Evolutionary conservation across 1,140 invertebrate genomes (phyloP).

Genomic region (Lepidurus packardi): DNA sequence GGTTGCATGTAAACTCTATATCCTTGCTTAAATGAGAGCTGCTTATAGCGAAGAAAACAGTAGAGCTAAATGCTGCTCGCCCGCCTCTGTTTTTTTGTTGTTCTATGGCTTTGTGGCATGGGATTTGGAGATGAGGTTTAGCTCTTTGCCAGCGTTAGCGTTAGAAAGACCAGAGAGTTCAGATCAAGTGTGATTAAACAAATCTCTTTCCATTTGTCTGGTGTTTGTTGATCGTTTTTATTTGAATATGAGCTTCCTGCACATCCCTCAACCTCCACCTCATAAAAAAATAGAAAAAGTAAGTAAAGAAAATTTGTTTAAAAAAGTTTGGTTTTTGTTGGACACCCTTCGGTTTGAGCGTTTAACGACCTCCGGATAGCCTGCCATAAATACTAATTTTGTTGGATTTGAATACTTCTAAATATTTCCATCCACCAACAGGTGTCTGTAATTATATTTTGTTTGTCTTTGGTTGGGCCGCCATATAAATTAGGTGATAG

Average conservation of each 20-base stretch:
- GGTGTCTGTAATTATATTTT: no score
- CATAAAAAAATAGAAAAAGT: no score
- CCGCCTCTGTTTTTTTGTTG: neutral
- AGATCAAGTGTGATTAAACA: neutral
- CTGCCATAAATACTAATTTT: neutral
- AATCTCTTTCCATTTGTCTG: neutral
- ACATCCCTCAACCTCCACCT: neutral
- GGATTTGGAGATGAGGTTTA: neutral
- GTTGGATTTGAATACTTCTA: neutral
- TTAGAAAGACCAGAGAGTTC: neutral
- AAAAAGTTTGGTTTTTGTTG: no score
- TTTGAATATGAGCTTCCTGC: neutral
- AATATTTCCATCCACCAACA: no score
- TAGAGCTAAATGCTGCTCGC: neutral
- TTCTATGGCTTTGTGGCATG: neutral
- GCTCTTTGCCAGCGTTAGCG: neutral
- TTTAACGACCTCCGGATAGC: neutral
- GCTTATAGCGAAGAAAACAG: neutral
- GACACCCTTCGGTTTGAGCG: neutral
- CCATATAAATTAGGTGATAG: no score
- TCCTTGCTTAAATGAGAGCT: neutral
- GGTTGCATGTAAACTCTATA: neutral
- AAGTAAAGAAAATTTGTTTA: no score
- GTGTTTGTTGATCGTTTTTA: neutral
- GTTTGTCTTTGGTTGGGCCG: no score